Evolutionary conservation across 2,888 invertebrate genomes (phyloP), one percentile per base, ranked within the genome.

Genomic region (Choreutis nemorana): DNA sequence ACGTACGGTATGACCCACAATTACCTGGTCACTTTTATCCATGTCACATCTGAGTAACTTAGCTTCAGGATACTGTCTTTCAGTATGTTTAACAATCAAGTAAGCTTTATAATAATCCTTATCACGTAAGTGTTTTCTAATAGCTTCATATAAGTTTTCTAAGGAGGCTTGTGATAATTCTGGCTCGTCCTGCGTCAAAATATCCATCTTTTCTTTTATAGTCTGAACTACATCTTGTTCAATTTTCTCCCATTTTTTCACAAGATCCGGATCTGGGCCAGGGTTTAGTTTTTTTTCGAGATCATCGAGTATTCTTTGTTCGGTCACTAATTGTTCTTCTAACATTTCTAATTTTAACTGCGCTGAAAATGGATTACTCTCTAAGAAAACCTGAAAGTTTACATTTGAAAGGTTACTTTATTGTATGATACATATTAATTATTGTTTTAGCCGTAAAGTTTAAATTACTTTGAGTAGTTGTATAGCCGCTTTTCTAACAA

Each of bases 361-460:
- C 0, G 87, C 86, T n/a, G 90, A 87, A 63, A 87, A 97, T 3
- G 92, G 90, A 73, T 97, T 97, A 40, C 86, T 84, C 57, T 91
- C 87, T 22, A 97, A 68, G 57, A 96, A 87, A 9, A 87, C 80
- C 70, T 84, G 64, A 28, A 54, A 47, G 30, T 18, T 3, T 14
- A 18, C 23, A 27, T 22, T 33, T 3, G 31, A 30, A 28, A 29
- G 4, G 10, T 23, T 3, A 14, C 16, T 6, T 11, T 6, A 15
- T 9, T 22, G 4, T 18, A 8, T 18, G 4, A 18, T 18, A 6
- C 18, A 18, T 5, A 8, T 18, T 5, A 18, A 18, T 6, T 5
- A 12, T 30, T 8, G 1, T 21, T 8, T n/a, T 14, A 10, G 4
- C 8, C 23, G 9, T 9, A 23, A 23, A 5, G 4, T 9, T 4